A percentile compares a stretch with the other conserved stretches of the same genome.
These are phyloP conservation scores for Synergus japonicus DNA, from an alignment of 2,888 invertebrate genomes.

Conservation along the genomic window DNA sequence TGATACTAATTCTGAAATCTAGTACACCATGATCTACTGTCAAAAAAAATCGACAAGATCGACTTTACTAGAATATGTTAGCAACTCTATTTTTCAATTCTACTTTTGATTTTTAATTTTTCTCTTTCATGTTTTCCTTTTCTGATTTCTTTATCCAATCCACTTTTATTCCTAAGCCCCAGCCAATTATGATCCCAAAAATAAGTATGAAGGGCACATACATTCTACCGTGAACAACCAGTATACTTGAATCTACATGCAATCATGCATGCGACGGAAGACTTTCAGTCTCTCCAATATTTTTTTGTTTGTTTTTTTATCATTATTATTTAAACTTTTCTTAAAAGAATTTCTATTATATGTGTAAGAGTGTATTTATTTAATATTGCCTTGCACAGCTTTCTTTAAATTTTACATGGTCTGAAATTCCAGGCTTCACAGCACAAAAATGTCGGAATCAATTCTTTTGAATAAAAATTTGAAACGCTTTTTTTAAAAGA, in stretches of 20 bases:
- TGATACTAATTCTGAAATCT: background rate
- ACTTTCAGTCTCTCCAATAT: slow-evolving; percentile 42
- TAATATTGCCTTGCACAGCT: too few relatives aligned
- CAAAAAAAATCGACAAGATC: background rate
- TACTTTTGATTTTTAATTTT: background rate
- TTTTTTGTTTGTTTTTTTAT: slow-evolving; percentile 35
- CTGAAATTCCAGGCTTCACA: too few relatives aligned
- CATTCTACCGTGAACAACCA: slow-evolving; percentile 67
- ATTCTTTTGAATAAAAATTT: too few relatives aligned
- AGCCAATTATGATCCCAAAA: slow-evolving; percentile 51
- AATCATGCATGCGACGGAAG: slow-evolving; percentile 70
- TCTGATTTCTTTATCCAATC: slow-evolving; percentile 25
- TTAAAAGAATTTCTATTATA: slow-evolving; percentile 39
- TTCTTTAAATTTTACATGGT: too few relatives aligned
- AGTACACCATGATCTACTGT: background rate
- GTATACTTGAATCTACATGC: slow-evolving; percentile 67
- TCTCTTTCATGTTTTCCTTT: background rate
- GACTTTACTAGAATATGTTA: background rate
- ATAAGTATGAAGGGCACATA: slow-evolving; percentile 60
- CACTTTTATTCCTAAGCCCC: slow-evolving; percentile 46
- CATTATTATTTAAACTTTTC: slow-evolving; percentile 42
- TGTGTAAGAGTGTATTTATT: background rate
- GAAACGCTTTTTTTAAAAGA: too few relatives aligned
- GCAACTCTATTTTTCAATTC: background rate
- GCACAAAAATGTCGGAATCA: slow-evolving; percentile 44